Evolutionary conservation across 2,113 vertebrate species (phyloP).

Genomic region (Cacatua alba): DNA sequence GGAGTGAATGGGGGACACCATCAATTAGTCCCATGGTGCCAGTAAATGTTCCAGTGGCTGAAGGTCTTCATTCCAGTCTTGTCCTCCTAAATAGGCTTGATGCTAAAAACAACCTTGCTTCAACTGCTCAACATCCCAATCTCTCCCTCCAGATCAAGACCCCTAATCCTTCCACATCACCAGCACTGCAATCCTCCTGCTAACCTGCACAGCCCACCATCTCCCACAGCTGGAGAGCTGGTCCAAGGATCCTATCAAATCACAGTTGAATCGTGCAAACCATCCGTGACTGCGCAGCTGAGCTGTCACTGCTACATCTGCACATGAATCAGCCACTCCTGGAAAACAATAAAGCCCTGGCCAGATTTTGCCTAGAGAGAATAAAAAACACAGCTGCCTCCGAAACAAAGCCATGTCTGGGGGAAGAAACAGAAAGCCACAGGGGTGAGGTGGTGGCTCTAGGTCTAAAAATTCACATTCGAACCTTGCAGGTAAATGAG

Average conservation of each 20-base stretch:
- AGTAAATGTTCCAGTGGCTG: background rate
- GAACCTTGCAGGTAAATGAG: background rate
- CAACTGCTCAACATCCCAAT: background rate
- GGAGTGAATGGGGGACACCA: background rate
- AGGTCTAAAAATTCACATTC: background rate
- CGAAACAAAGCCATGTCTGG: background rate
- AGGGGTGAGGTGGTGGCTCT: background rate
- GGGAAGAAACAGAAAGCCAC: background rate
- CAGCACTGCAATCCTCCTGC: background rate
- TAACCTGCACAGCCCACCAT: background rate
- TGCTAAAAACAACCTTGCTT: background rate
- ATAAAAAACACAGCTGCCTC: background rate
- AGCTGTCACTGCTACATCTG: background rate
- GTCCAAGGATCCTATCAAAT: accelerated
- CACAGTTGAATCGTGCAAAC: background rate
- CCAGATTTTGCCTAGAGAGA: background rate
- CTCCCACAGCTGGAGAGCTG: background rate
- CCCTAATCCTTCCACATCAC: no score
- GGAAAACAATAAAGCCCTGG: background rate
- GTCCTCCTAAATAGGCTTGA: background rate
- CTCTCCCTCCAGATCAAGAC: background rate
- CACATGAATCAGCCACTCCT: background rate
- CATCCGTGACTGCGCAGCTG: background rate
- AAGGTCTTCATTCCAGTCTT: background rate
- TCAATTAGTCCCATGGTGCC: background rate